Evolutionary conservation across 1,140 invertebrate genomes (phyloP), one percentile per base, ranked within the genome.

Genomic region (Pteromalus puparum): DNA sequence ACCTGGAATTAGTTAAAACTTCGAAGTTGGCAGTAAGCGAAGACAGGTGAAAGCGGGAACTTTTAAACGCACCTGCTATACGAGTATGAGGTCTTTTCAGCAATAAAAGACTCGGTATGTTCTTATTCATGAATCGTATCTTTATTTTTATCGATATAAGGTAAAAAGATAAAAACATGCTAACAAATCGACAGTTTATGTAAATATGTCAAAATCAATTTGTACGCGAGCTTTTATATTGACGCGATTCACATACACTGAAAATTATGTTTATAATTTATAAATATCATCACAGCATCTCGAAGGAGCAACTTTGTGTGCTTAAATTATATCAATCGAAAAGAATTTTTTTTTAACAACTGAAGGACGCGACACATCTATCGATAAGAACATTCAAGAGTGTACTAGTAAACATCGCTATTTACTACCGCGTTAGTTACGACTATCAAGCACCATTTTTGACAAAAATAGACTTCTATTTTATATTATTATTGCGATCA

Each of bases 391-490:
- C 68, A 70, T 70, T 26, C 30, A 26, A 28, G 28, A 70, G 10
- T 6, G 30, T 26, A 26, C 21, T 68, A 26, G 24, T 53, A 80
- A 46, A 30, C 26, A 80, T 72, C 18, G 38, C 18, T 81, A 34
- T 34, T 6, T 82, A n/a, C 48, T 42, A 67, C 26, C 18, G 42
- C 65, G 0, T n/a, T 61, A 18, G n/a, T 75, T 82, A 82, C 30
- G 65, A 18, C 30, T 82, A 75, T 82, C 18, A 77, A 83, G 81
- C 74, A 83, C 61, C 72, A 76, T 70, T 70, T 53, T 30, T 82
- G 75, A 70, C 28, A 76, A 83, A 83, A 83, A 83, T 83, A 83
- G 9, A 83, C 18, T 68, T 53, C 26, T 26, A 67, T 61, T 61
- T 70, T 9, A 61, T 61, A 21, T 61, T 18, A 61, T 15, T 61